These are phyloP conservation scores for Vulpes lagopus DNA, from an alignment of 2,113 vertebrate species.

Conservation along the genomic window DNA sequence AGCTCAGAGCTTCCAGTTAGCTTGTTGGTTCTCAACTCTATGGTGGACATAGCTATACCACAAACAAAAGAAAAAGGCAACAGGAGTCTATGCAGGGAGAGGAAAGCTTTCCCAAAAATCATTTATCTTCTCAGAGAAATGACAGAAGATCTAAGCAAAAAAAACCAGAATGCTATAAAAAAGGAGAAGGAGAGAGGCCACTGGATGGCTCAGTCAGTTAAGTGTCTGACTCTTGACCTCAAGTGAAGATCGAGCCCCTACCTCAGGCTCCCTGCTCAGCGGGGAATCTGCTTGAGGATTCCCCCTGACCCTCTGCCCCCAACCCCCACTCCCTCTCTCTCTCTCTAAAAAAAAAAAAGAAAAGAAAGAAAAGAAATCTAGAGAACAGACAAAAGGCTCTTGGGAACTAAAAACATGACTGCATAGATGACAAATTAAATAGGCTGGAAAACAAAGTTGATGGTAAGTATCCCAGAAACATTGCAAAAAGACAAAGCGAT, in stretches of 20 bases:
- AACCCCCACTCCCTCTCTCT: too few species aligned
- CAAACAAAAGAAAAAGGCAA: not conserved
- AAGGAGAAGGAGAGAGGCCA: not conserved
- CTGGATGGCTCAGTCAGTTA: not conserved
- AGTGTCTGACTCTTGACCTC: not conserved
- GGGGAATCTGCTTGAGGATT: not conserved
- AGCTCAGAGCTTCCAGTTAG: not conserved
- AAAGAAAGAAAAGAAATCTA: not conserved
- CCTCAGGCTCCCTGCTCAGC: not conserved
- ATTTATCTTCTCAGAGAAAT: not conserved
- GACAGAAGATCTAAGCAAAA: not conserved
- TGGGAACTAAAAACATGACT: not conserved
- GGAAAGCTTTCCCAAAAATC: not conserved
- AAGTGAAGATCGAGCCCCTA: not conserved
- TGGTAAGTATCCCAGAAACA: conserved; percentile 1
- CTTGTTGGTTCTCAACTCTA: not conserved
- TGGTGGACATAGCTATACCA: not conserved
- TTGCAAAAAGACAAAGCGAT: not conserved
- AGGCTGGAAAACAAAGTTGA: not conserved
- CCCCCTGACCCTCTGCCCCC: not conserved
- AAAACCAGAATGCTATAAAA: not conserved
- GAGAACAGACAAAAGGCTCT: not conserved
- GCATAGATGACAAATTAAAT: not conserved
- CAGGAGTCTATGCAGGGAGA: not conserved
- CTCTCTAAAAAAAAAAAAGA: not conserved